Base-by-base conservation (phyloP, 1,140 invertebrate species). In the Sesamia nonagrioides region DNA sequence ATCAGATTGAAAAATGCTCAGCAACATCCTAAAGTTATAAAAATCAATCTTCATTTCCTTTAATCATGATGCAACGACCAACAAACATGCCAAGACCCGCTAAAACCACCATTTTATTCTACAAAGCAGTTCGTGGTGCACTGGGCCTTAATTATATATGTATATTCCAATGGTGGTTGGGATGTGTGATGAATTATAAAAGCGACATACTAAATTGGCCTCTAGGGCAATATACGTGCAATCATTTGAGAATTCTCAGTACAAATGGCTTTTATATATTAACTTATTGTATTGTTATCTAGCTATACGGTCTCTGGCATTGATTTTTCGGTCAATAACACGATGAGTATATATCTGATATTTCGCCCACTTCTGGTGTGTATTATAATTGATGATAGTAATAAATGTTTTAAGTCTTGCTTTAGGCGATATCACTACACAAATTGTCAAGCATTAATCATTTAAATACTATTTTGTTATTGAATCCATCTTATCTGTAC, bases 201-300 rank as follows among this genome's bases (percentile, higher is more conserved):
- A 75, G 83, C 83, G 91, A 87, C 89, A 93, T 66, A 92, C 80
- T 85, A 91, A 88, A 87, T 86, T 90, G 88, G 87, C 91, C 89
- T 92, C 88, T 86, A 86, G 83, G 83, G 82, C 77, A 71, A 85
- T 82, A 54, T 84, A 88, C 82, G 84, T 82, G 76, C 82, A 86
- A 81, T 86, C 81, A 75, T 82, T 82, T 73, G 68, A 61, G 33
- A 68, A 35, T 72, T 77, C 74, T 48, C 66, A 17, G 54, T 61
- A 77, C 8, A 37, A 18, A n/a, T 63, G 9, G 15, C n/a, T 63
- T n/a, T n/a, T n/a, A n/a, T n/a, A n/a, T n/a, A n/a, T n/a, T n/a
- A n/a, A n/a, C n/a, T n/a, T 4, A 42, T 42, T 18, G n/a, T 68
- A 68, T 48, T 33, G 21, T 27, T 48, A 13, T 68, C 63, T 68